A percentile compares a stretch with the other conserved stretches of the same genome.
Evolutionary conservation across 2,888 invertebrate genomes (phyloP).

Genomic region (Ganaspis brasiliensis): DNA sequence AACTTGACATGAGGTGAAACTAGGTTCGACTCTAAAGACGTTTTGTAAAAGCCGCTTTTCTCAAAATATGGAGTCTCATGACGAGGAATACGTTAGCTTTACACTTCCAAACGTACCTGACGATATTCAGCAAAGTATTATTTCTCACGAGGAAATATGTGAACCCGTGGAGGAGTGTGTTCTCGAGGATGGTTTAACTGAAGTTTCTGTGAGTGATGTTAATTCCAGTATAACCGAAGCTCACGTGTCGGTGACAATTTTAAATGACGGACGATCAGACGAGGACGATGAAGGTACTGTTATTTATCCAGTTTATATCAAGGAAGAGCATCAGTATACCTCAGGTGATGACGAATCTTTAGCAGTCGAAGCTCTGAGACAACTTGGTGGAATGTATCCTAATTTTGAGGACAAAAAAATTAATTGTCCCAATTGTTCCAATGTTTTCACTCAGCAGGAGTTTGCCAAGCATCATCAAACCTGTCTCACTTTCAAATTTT

Average conservation of each 20-base stretch:
- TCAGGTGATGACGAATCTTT: slow-evolving; percentile 79
- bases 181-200: slow-evolving; percentile 64
- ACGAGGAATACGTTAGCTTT: slow-evolving; percentile 75
- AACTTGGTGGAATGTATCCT: slow-evolving; percentile 80
- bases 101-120: slow-evolving; percentile 71
- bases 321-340: slow-evolving; percentile 74
- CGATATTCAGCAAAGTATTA: slow-evolving; percentile 65
- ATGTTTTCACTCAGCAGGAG: slow-evolving; percentile 69
- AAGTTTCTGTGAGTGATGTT: slow-evolving; percentile 62
- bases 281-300: slow-evolving; percentile 68
- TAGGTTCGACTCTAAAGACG: background rate
- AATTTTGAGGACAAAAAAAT: slow-evolving; percentile 75
- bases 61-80: slow-evolving; percentile 72
- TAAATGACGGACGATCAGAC: slow-evolving; percentile 69
- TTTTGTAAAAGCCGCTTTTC: slow-evolving; percentile 12
- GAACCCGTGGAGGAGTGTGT: slow-evolving; percentile 72
- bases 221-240: slow-evolving; percentile 63
- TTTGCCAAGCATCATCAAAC: slow-evolving; percentile 70
- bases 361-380: slow-evolving; percentile 81
- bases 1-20: slow-evolving; percentile 36
- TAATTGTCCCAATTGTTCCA: slow-evolving; percentile 69
- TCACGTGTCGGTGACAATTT: slow-evolving; percentile 69
- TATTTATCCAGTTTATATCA: slow-evolving; percentile 73
- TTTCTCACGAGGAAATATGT: slow-evolving; percentile 76
- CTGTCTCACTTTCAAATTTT: slow-evolving; percentile 69